Conservation (phyloP, 2,888 invertebrate species). For the Xanthorhoe spadicearia region DNA sequence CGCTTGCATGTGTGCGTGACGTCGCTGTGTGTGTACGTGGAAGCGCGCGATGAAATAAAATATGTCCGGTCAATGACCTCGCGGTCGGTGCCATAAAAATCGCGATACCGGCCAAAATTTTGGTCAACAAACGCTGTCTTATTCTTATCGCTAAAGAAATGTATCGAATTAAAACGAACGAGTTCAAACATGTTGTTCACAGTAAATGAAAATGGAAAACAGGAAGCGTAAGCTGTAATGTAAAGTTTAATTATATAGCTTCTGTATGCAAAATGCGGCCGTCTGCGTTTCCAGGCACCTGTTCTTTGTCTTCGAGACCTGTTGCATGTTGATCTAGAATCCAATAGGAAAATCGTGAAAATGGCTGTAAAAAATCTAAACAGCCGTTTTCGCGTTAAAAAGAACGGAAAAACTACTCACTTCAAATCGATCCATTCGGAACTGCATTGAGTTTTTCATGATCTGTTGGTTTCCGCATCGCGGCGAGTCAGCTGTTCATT, state of each 20-base stretch:
- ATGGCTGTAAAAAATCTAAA: conserved; percentile 27
- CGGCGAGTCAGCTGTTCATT: conserved; percentile 75
- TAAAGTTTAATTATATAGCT: conserved; percentile 54
- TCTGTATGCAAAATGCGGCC: conserved; percentile 67
- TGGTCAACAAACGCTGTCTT: conserved; percentile 62
- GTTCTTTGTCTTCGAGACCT: conserved; percentile 53
- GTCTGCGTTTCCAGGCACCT: conserved; percentile 55
- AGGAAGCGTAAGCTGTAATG: conserved; percentile 35
- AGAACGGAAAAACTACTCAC: conserved; percentile 59
- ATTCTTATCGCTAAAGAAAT: conserved; percentile 24
- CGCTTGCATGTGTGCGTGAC: conserved; percentile 67
- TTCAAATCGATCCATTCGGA: conserved; percentile 47
- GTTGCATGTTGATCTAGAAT: conserved; percentile 30
- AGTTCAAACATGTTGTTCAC: conserved; percentile 26
- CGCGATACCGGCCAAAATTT: conserved; percentile 83
- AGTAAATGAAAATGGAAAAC: conserved; percentile 43
- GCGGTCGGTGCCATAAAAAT: conserved; percentile 83
- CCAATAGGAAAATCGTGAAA: conserved; percentile 25
- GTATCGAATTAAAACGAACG: not conserved
- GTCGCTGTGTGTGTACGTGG: conserved; percentile 80
- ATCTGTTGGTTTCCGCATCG: conserved; percentile 67
- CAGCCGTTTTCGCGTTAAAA: conserved; percentile 20
- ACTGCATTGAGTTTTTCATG: conserved; percentile 49
- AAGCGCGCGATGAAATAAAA: conserved; percentile 85
- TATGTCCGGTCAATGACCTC: conserved; percentile 84